phyloP scores from a whole-genome alignment of 2,797 vertebrate species.

The Dromococcyx pavoninus region DNA sequence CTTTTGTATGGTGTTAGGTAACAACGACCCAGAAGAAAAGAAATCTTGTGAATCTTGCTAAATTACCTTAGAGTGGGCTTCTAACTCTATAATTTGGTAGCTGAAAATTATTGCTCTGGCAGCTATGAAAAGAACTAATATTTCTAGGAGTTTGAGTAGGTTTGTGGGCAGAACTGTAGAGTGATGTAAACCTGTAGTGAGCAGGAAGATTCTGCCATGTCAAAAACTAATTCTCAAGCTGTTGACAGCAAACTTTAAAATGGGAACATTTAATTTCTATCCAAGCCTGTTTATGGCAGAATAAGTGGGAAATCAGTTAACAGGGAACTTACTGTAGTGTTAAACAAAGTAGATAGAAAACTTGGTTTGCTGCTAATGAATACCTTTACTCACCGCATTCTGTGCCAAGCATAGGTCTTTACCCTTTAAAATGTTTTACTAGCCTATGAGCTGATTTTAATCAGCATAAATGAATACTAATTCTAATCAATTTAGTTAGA shows the following conservation, averaged over 20 bases:
- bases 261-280: background rate
- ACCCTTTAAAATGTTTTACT: background rate
- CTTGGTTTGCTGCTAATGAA: background rate
- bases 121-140: background rate
- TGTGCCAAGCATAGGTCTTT: background rate
- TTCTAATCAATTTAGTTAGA: background rate
- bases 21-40: background rate
- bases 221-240: conserved; percentile 15
- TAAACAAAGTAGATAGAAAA: background rate
- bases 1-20: background rate
- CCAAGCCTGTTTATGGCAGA: background rate
- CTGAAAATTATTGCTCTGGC: background rate
- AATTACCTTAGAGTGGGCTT: background rate
- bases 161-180: conserved; percentile 25
- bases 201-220: background rate
- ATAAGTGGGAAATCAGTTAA: background rate
- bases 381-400: background rate
- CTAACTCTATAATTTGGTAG: background rate
- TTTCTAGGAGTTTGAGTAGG: conserved; percentile 5
- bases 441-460: background rate
- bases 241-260: conserved; percentile 3
- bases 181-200: background rate
- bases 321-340: background rate
- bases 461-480: background rate
- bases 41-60: background rate